These are phyloP conservation scores for Scaptomyza graminum DNA, from an alignment of 1,140 invertebrate species.

Conservation along the genomic window DNA sequence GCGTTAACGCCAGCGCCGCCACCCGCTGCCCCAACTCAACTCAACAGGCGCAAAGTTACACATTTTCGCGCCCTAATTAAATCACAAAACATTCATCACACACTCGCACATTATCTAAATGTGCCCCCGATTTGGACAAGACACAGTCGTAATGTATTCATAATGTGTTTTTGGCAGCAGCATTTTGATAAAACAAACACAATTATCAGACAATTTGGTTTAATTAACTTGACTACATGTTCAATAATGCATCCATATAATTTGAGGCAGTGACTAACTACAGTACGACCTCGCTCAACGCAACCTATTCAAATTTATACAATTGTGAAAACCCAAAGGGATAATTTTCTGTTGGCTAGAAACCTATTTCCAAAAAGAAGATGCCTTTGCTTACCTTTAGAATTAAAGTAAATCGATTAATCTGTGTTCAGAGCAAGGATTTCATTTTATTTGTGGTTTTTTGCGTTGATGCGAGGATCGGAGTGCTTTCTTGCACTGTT, in stretches of 20 bases:
- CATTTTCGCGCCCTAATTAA: constrained; percentile 57
- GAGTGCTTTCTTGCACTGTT: too few relatives aligned
- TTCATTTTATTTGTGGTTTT: too few relatives aligned
- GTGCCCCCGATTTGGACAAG: constrained; percentile 40
- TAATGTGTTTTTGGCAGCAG: constrained; percentile 35
- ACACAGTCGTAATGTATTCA: constrained; percentile 31
- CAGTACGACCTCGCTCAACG: too few relatives aligned
- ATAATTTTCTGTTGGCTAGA: too few relatives aligned
- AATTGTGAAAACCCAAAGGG: too few relatives aligned
- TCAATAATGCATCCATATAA: constrained; percentile 1
- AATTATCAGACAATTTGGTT: constrained; percentile 61
- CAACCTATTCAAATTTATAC: too few relatives aligned
- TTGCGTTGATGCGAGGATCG: too few relatives aligned
- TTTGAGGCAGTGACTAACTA: too few relatives aligned
- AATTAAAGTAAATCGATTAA: too few relatives aligned
- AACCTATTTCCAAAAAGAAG: too few relatives aligned
- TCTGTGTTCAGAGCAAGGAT: too few relatives aligned
- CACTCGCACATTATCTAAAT: constrained; percentile 70
- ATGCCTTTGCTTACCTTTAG: too few relatives aligned
- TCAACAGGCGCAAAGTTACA: constrained; percentile 25
- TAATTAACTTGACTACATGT: constrained; percentile 34
- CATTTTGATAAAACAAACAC: constrained; percentile 41
- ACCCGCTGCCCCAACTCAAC: constrained; percentile 14
- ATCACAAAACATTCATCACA: constrained; percentile 69
- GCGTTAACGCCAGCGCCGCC: constrained; percentile 9